phyloP scores from a whole-genome alignment of 2,797 vertebrate genomes.

The Moxostoma hubbsi region DNA sequence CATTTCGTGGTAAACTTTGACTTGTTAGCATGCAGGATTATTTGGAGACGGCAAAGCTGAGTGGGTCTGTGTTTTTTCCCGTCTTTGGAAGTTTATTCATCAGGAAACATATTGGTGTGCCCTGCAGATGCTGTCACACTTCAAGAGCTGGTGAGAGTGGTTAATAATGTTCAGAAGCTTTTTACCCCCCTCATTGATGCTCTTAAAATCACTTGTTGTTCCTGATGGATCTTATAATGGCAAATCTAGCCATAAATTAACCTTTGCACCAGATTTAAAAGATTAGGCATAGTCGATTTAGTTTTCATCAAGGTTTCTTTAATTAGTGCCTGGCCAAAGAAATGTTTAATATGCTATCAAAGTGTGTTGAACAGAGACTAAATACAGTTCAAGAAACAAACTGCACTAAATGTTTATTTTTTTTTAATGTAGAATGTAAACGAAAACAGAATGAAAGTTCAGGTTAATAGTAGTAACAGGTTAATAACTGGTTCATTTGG shows the following conservation, averaged over 20 bases:
- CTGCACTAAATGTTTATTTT: too few relatives aligned
- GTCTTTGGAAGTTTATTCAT: slow-evolving; percentile 41
- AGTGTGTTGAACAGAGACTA: too few relatives aligned
- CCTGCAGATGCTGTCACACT: slow-evolving; percentile 55
- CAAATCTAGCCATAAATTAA: slow-evolving; percentile 17
- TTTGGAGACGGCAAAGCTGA: slow-evolving; percentile 52
- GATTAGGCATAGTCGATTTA: neutral
- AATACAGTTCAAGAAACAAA: too few relatives aligned
- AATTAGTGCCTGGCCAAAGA: too few relatives aligned
- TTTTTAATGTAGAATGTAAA: too few relatives aligned
- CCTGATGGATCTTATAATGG: slow-evolving; percentile 37
- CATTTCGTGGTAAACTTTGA: slow-evolving; percentile 48
- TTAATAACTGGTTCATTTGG: too few relatives aligned
- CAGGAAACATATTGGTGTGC: slow-evolving; percentile 50
- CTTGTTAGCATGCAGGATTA: slow-evolving; percentile 39
- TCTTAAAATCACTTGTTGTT: slow-evolving; percentile 40
- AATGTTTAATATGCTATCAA: too few relatives aligned
- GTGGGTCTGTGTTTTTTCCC: slow-evolving; percentile 53
- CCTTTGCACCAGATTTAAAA: neutral
- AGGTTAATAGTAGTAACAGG: too few relatives aligned
- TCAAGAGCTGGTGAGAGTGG: slow-evolving; percentile 67
- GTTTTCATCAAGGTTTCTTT: neutral
- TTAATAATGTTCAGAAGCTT: slow-evolving; percentile 49
- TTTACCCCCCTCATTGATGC: slow-evolving; percentile 21
- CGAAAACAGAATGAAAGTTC: too few relatives aligned